Evolutionary conservation across 2,888 invertebrate genomes (phyloP).

Genomic region (Quadroppia sp.): DNA sequence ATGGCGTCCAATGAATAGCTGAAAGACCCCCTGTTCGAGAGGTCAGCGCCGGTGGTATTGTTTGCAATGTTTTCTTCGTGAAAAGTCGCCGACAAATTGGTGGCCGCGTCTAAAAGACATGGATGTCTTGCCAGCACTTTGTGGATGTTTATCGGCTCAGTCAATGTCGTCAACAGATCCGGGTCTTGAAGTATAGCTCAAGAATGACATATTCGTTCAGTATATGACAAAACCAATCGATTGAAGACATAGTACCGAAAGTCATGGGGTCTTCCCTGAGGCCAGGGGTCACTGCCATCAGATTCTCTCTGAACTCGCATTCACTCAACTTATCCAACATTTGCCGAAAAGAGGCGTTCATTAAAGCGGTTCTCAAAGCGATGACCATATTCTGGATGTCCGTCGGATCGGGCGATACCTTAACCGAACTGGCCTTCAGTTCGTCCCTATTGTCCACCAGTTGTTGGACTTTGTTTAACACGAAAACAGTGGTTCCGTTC

Average conservation of each 20-base stretch:
- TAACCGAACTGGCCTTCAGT: constrained; percentile 42
- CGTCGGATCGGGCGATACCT: neutral
- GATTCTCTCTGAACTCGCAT: constrained; percentile 62
- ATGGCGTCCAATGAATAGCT: constrained; percentile 53
- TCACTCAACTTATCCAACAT: constrained; percentile 61
- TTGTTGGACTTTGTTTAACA: constrained; percentile 53
- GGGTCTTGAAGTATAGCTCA: constrained; percentile 69
- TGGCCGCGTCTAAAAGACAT: constrained; percentile 65
- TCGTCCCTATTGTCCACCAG: neutral
- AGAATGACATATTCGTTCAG: too few relatives aligned
- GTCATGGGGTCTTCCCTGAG: constrained; percentile 67
- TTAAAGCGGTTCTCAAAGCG: constrained; percentile 61
- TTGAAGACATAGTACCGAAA: constrained; percentile 52
- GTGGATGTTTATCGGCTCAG: constrained; percentile 64
- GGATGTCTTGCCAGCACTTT: constrained; percentile 67
- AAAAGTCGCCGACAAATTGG: constrained; percentile 62
- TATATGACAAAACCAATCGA: constrained; percentile 24
- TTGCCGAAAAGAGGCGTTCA: constrained; percentile 62
- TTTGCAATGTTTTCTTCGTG: constrained; percentile 51
- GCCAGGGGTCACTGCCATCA: constrained; percentile 66
- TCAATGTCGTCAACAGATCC: constrained; percentile 67
- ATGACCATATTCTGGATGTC: constrained; percentile 59
- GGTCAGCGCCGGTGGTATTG: constrained; percentile 9
- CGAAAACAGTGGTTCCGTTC: constrained; percentile 59
- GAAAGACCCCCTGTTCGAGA: neutral